Evolutionary conservation across 2,113 vertebrate genomes (phyloP), one percentile per base, ranked within the genome.

Genomic region (Myodes glareolus): DNA sequence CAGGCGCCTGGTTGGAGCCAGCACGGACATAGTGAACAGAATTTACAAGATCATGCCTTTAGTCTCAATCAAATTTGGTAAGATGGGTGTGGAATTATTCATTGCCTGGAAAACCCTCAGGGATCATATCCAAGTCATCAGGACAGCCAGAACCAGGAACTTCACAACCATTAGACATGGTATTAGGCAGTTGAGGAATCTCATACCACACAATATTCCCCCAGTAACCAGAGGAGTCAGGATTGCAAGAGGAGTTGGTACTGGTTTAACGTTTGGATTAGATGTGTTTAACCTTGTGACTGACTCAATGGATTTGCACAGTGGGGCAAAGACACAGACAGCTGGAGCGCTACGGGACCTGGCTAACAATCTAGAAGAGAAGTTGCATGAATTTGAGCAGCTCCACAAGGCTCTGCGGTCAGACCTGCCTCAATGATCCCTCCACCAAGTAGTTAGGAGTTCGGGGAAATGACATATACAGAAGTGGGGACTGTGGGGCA

Each of bases 81-180:
- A 0, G 3, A 11, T 0, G 8, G 7, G 5, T 39, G n/a, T 21
- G 3, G 7, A 8, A 0, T 11, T 73, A 23, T 10, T 73, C 0
- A 3, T 8, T 21, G 19, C n/a, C 19, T 42, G 36, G 72, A 25
- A 39, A 42, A 25, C 7, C 72, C 1, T 42, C 65, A 67, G 11
- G n/a, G n/a, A 73, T 1, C 8, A 42, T 19, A 73, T 42, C 8
- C 9, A 2, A 23, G 19, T 8, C 72, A 42, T 39, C n/a, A 42
- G 21, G n/a, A 7, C 10, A 27, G n/a, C 2, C 33, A 70, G 33
- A 36, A 17, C 0, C 39, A 42, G 55, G 17, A 58, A 58, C 55
- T 5, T 58, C 16, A 58, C 55, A 58, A 55, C 55, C 3, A 16
- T 19, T 19, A 5, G 16, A 58, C 14, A 29, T 5, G 31, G 3